Conservation (phyloP, 2,113 vertebrate species). For the Plecturocebus donacophilus region DNA sequence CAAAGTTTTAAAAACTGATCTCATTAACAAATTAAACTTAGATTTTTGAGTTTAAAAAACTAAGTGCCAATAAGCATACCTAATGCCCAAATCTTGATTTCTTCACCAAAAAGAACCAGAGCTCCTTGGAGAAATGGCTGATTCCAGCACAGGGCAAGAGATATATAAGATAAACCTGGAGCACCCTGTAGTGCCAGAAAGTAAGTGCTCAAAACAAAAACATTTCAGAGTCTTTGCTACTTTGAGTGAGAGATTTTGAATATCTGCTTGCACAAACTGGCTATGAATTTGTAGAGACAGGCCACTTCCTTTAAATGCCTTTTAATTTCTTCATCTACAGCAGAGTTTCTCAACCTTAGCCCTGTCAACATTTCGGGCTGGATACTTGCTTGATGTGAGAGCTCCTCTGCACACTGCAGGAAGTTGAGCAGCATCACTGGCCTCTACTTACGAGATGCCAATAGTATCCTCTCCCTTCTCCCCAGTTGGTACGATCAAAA, state of each 20-base stretch:
- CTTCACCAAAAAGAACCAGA: background rate
- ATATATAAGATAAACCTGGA: background rate
- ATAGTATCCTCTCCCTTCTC: background rate
- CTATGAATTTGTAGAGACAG: background rate
- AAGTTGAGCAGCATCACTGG: background rate
- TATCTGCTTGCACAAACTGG: background rate
- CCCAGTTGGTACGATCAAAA: background rate
- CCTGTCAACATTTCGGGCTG: accelerated
- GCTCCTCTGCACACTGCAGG: background rate
- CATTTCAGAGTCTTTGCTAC: background rate
- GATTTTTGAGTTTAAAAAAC: background rate
- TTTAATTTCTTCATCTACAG: background rate
- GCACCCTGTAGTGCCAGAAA: background rate
- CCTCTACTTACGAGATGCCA: background rate
- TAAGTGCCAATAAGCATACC: background rate
- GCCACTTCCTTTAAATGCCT: background rate
- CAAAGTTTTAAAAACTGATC: slow-evolving; percentile 5
- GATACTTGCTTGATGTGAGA: background rate
- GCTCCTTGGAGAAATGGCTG: background rate
- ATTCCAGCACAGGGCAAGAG: background rate
- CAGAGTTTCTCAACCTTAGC: background rate
- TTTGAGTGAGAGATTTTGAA: background rate
- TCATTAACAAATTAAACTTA: background rate
- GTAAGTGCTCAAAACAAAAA: background rate
- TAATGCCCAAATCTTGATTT: background rate